These are phyloP conservation scores for Camponotus floridanus DNA, from an alignment of 1,140 invertebrate species.

Conservation along the genomic window DNA sequence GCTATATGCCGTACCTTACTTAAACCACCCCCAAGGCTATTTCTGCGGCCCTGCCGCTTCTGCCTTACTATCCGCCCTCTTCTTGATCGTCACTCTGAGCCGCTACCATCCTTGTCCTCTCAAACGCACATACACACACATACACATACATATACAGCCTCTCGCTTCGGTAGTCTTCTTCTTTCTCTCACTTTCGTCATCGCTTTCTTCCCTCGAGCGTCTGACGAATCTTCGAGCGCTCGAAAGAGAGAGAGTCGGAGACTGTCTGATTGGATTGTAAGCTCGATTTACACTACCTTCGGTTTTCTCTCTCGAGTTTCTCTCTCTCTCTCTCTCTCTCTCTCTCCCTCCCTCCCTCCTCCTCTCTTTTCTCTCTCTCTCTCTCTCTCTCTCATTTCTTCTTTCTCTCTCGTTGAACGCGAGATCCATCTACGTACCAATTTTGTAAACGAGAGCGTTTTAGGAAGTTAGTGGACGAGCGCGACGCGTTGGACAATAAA, in stretches of 20 bases:
- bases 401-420: constrained; percentile 19
- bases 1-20: constrained; percentile 50
- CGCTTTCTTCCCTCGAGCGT: constrained; percentile 60
- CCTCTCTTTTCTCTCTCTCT: constrained; percentile 1
- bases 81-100: constrained; percentile 55
- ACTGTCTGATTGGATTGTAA: constrained; percentile 83
- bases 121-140: constrained; percentile 20
- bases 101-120: constrained; percentile 37
- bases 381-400: background rate
- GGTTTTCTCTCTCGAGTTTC: constrained; percentile 48
- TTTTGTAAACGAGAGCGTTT: constrained; percentile 52
- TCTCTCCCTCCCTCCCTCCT: constrained; percentile 20
- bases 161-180: constrained; percentile 6
- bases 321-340: constrained; percentile 4
- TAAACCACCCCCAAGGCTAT: constrained; percentile 70
- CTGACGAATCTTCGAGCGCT: constrained; percentile 60
- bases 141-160: background rate
- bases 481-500: constrained; percentile 65
- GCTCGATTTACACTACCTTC: constrained; percentile 83
- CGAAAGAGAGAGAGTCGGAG: constrained; percentile 60
- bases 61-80: constrained; percentile 55
- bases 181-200: constrained; percentile 45
- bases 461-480: constrained; percentile 66
- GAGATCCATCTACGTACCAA: constrained; percentile 41
- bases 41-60: constrained; percentile 57